Conservation (phyloP, 2,113 vertebrate species). For the Oreotrochilus melanogaster region DNA sequence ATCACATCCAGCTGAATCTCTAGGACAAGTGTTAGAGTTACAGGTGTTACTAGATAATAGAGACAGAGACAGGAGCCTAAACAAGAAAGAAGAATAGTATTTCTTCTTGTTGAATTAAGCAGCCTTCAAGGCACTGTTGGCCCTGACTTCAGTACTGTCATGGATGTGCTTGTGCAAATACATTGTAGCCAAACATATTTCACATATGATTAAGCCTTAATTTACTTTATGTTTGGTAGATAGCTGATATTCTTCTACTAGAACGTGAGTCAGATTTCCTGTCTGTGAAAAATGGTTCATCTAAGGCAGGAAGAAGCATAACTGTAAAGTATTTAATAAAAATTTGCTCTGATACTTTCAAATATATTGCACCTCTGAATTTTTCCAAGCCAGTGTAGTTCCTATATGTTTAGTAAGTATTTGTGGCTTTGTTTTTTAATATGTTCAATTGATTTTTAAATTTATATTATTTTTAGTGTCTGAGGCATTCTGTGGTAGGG, state of each 20-base stretch:
- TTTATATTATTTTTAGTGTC: accelerated
- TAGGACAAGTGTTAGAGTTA: background rate
- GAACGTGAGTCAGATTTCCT: background rate
- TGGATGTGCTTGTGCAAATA: background rate
- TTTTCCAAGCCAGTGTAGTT: background rate
- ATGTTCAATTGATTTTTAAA: background rate
- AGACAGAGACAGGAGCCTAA: background rate
- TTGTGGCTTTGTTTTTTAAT: background rate
- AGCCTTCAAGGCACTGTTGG: background rate
- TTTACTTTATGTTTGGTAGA: background rate
- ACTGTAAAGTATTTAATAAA: background rate
- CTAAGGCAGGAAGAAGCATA: background rate
- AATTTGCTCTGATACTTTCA: background rate
- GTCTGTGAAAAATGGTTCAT: background rate
- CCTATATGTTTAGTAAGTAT: background rate
- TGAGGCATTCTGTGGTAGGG: background rate
- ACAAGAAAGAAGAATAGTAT: background rate
- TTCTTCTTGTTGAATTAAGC: background rate
- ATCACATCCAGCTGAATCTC: background rate
- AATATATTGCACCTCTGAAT: background rate
- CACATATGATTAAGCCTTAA: background rate
- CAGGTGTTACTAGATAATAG: background rate
- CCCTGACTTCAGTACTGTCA: background rate
- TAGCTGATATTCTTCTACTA: too few species aligned
- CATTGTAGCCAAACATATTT: background rate